Evolutionary conservation across 2,888 invertebrate species (phyloP), one percentile per base, ranked within the genome.

Genomic region (Cloeon dipterum): DNA sequence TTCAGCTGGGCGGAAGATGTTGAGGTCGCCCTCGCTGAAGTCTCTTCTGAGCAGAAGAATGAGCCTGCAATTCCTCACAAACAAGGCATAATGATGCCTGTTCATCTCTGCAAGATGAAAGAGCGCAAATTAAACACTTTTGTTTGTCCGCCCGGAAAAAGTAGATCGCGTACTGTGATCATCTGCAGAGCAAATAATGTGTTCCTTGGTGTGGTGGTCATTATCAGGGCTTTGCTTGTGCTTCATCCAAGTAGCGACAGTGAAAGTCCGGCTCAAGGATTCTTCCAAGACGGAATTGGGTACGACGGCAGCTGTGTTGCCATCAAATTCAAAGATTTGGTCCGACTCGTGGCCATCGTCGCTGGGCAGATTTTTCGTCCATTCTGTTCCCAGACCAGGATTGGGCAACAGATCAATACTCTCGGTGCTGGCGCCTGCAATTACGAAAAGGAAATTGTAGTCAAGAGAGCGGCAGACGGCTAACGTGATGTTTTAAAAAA

Each of bases 81-180:
- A 96, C 46, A 94, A 61, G 2, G 94, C 88, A 63, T 93, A 94
- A 62, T 98, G 98, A 60, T 98, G 96, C 3, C 98, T 77, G 63
- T 94, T 96, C 91, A 94, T 93, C 62, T 88, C 89, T 89, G 62
- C 2, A 2, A 11, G 10, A 3, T 8, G 8, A 8, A 13, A 13
- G n/a, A 10, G 32, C 11, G 25, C 25, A 25, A 13, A n/a, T n/a
- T 13, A 13, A 3, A 3, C 3, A 25, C 13, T 25, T 25, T n/a
- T 11, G 23, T 8, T 11, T 3, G 11, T n/a, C 11, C 5, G n/a
- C 5, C 23, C 1, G n/a, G 38, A 20, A 23, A 17, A 16, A 16
- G 32, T 21, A 14, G 32, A 13, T 35, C 25, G 66, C 78, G 70
- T 50, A 89, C 91, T 89, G 55, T 93, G 91, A 53, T 94, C 91